Evolutionary conservation across 2,797 vertebrate genomes (phyloP).

Genomic region (Leptoclinus maculatus): DNA sequence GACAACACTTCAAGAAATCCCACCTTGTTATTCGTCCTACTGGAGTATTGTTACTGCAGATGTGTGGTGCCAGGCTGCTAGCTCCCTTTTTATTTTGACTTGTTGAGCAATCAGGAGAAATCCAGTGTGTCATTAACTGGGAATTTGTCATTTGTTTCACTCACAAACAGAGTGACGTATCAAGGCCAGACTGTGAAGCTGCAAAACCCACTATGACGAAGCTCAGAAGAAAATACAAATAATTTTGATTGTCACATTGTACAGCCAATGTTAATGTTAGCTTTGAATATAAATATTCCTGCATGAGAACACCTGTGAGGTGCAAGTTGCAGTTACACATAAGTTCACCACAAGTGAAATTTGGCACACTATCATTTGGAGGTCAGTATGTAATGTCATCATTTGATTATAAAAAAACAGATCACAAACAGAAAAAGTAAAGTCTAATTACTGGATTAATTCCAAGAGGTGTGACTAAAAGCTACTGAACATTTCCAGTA

Average conservation of each 20-base stretch:
- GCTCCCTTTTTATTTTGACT: constrained; percentile 2
- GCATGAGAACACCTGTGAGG: too few relatives aligned
- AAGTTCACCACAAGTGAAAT: not conserved
- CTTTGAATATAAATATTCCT: too few relatives aligned
- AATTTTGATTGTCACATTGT: too few relatives aligned
- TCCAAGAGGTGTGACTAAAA: not conserved
- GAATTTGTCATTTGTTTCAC: not conserved
- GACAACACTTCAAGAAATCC: not conserved
- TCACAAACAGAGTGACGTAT: not conserved
- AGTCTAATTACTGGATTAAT: not conserved
- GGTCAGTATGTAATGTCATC: not conserved
- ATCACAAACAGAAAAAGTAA: too few relatives aligned
- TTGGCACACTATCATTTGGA: not conserved
- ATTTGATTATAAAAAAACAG: not conserved
- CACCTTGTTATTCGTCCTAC: not conserved
- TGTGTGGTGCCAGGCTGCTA: not conserved
- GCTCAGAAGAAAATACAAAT: too few relatives aligned
- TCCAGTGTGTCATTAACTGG: not conserved
- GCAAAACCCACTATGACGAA: too few relatives aligned
- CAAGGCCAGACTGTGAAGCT: too few relatives aligned
- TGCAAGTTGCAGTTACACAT: too few relatives aligned
- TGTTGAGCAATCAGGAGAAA: not conserved
- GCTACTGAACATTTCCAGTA: too few relatives aligned
- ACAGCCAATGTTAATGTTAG: too few relatives aligned
- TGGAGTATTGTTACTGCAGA: too few relatives aligned